Percentiles rank a stretch among this genome's conserved stretches.
phyloP scores from a whole-genome alignment of 2,888 invertebrate species.

The Neelides folsomi region DNA sequence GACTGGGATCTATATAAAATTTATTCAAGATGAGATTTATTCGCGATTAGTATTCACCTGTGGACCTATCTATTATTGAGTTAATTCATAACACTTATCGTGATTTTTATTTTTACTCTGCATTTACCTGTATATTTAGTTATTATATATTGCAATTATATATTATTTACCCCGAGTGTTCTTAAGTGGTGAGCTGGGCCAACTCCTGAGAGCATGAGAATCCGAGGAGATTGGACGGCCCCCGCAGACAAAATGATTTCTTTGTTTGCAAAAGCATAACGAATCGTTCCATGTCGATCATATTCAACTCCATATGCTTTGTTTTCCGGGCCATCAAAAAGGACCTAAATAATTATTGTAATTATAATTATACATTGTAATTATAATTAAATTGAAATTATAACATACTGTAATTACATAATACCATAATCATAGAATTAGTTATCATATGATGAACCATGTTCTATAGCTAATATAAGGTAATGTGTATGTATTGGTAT shows the following conservation, averaged over 20 bases:
- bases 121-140: background rate
- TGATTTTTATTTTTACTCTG: background rate
- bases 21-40: too few relatives aligned
- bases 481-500: too few relatives aligned
- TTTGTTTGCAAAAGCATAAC: conserved; percentile 10
- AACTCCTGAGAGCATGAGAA: conserved; percentile 15
- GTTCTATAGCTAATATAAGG: too few relatives aligned
- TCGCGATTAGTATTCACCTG: too few relatives aligned
- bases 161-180: conserved; percentile 10
- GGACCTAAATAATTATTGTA: too few relatives aligned
- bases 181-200: conserved; percentile 16
- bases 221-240: conserved; percentile 15
- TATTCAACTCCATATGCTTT: conserved; percentile 19
- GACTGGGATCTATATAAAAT: conserved; percentile 18
- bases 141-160: background rate
- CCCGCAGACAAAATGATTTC: conserved; percentile 20
- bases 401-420: too few relatives aligned
- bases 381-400: too few relatives aligned
- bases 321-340: too few relatives aligned
- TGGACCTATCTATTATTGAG: conserved; percentile 11
- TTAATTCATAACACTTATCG: too few relatives aligned
- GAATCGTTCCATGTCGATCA: conserved; percentile 9
- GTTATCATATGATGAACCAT: too few relatives aligned
- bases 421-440: too few relatives aligned
- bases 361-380: too few relatives aligned